A percentile compares a stretch with the other conserved stretches of the same genome.
Evolutionary conservation across 2,888 invertebrate species (phyloP).

Genomic region (Dryocosmus kuriphilus): DNA sequence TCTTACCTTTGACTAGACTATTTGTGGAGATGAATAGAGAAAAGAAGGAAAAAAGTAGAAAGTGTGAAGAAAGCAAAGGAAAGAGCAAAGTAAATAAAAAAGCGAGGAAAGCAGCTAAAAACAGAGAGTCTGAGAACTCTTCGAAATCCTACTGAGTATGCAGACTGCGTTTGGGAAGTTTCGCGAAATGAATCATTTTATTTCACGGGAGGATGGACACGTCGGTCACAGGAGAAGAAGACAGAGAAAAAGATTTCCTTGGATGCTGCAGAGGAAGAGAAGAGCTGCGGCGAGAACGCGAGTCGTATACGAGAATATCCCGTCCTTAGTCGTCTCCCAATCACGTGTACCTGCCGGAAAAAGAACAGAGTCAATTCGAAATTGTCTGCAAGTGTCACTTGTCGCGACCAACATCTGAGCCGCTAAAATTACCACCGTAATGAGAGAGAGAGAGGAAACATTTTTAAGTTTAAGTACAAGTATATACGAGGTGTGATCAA

Average conservation of each 20-base stretch:
- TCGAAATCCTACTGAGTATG: constrained; percentile 53
- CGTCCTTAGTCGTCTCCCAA: constrained; percentile 48
- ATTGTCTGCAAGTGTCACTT: constrained; percentile 61
- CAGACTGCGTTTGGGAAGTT: constrained; percentile 60
- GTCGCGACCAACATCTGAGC: constrained; percentile 40
- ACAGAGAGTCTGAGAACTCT: constrained; percentile 44
- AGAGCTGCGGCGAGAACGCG: constrained; percentile 42
- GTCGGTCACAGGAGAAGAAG: constrained; percentile 67
- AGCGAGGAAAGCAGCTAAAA: constrained; percentile 37
- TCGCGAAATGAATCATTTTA: constrained; percentile 72
- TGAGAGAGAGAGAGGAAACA: too few species aligned
- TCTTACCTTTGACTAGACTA: too few species aligned
- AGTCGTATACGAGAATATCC: constrained; percentile 52
- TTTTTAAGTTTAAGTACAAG: too few species aligned
- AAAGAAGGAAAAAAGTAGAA: background rate
- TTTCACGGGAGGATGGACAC: constrained; percentile 71
- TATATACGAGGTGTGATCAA: too few species aligned
- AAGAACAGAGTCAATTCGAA: constrained; percentile 58
- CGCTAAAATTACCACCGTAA: background rate
- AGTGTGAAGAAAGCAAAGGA: background rate
- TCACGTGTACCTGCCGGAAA: constrained; percentile 51
- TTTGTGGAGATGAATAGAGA: too few species aligned
- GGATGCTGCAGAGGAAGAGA: constrained; percentile 52
- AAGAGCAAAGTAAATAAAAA: constrained; percentile 40
- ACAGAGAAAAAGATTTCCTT: constrained; percentile 46